phyloP scores from a whole-genome alignment of 2,888 invertebrate species.

The Formica aserva region DNA sequence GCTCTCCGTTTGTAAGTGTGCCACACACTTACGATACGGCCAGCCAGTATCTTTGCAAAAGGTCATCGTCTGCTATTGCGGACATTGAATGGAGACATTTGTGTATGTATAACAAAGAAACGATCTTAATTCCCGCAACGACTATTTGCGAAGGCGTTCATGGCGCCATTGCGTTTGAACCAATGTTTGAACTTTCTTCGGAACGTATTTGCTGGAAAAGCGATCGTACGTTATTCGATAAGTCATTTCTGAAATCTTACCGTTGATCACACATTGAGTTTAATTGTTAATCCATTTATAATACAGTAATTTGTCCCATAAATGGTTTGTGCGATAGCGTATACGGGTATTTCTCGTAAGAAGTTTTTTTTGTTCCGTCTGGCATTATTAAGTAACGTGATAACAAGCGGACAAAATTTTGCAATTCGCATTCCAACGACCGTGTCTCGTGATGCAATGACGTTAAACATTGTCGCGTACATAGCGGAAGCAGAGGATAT shows the following conservation, averaged over 20 bases:
- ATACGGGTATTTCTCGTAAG: constrained; percentile 11
- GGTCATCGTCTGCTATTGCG: constrained; percentile 77
- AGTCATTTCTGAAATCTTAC: not conserved
- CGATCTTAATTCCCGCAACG: constrained; percentile 52
- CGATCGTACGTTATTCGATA: not conserved
- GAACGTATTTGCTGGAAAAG: not conserved
- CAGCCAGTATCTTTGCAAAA: constrained; percentile 69
- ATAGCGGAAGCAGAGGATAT: constrained; percentile 36
- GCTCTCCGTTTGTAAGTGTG: constrained; percentile 53
- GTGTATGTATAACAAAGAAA: constrained; percentile 62
- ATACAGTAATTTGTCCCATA: not conserved
- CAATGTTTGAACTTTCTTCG: not conserved
- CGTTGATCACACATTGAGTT: not conserved
- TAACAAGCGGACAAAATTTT: constrained; percentile 34
- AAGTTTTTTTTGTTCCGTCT: constrained; percentile 1
- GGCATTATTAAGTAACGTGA: constrained; percentile 59
- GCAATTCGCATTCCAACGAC: constrained; percentile 3
- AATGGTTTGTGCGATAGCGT: not conserved
- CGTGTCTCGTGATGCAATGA: not conserved
- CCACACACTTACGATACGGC: constrained; percentile 61
- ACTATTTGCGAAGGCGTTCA: constrained; percentile 46
- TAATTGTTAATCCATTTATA: not conserved
- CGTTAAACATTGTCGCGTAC: not conserved
- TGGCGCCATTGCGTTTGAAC: constrained; percentile 26
- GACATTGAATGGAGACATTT: constrained; percentile 65